Evolutionary conservation across 2,888 invertebrate genomes (phyloP).

Genomic region (Imbricaverruca yamaguchii): DNA sequence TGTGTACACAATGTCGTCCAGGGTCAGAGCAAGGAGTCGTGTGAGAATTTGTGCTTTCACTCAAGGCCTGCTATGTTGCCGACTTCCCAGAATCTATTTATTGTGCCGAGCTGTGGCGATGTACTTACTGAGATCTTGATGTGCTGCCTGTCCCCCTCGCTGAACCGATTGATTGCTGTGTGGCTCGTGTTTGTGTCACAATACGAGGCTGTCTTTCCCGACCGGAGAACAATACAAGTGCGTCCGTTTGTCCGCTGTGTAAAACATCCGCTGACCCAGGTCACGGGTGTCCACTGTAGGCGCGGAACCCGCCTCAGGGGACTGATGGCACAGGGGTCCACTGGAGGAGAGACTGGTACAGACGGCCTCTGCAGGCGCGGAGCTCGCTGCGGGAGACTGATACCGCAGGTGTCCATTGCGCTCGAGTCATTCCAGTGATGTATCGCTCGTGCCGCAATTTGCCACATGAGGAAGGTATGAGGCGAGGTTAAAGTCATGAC

Average conservation of each 20-base stretch:
- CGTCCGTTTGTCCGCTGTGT: neutral
- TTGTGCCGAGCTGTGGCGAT: neutral
- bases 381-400: too few species aligned
- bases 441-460: too few species aligned
- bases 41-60: conserved; percentile 3
- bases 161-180: neutral
- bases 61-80: neutral
- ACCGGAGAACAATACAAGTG: neutral
- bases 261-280: neutral
- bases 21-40: neutral
- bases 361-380: too few species aligned
- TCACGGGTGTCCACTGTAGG: neutral
- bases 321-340: too few species aligned
- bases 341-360: too few species aligned
- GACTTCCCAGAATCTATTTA: neutral
- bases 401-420: too few species aligned
- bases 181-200: neutral
- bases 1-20: too few species aligned
- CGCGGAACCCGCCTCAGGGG: too few species aligned
- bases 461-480: too few species aligned
- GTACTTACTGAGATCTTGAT: neutral
- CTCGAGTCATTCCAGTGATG: too few species aligned
- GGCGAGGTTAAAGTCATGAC: too few species aligned
- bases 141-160: neutral
- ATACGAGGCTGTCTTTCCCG: neutral